phyloP scores from a whole-genome alignment of 2,888 invertebrate genomes.

The Dioctria linearis region DNA sequence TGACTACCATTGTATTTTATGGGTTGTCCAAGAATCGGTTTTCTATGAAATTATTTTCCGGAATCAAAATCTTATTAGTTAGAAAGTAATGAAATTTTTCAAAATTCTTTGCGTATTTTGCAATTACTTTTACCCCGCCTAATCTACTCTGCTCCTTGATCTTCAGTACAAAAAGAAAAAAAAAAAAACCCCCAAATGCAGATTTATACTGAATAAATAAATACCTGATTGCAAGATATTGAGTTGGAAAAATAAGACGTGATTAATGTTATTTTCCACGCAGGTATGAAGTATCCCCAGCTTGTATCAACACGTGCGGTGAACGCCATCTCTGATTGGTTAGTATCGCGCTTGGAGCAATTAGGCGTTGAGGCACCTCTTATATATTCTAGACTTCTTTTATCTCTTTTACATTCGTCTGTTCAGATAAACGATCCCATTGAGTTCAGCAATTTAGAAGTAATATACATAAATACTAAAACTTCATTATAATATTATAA shows the following conservation, averaged over 20 bases:
- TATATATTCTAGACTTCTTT: slow-evolving; percentile 68
- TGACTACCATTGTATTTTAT: not conserved
- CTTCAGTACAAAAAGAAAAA: not conserved
- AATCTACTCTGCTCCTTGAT: not conserved
- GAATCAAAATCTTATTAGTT: no score
- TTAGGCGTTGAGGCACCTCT: slow-evolving; percentile 79
- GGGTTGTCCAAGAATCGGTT: no score
- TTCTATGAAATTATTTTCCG: no score
- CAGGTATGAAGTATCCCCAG: slow-evolving; percentile 76
- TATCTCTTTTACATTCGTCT: slow-evolving; percentile 69
- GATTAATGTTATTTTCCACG: slow-evolving; percentile 51
- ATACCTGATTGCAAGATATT: not conserved
- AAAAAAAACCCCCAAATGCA: not conserved
- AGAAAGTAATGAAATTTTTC: no score
- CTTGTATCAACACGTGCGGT: slow-evolving; percentile 75
- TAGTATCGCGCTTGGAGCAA: slow-evolving; percentile 82
- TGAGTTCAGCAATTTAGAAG: slow-evolving; percentile 67
- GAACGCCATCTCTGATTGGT: slow-evolving; percentile 80
- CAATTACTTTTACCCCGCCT: not conserved
- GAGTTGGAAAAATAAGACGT: slow-evolving; percentile 22
- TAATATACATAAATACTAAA: slow-evolving; percentile 60
- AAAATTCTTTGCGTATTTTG: not conserved
- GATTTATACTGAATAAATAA: not conserved
- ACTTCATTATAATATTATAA: not conserved
- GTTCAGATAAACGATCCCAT: slow-evolving; percentile 68